A percentile compares a stretch with the other conserved stretches of the same genome.
Evolutionary conservation across 1,140 invertebrate species (phyloP).

Genomic region (Drosophila nannoptera): DNA sequence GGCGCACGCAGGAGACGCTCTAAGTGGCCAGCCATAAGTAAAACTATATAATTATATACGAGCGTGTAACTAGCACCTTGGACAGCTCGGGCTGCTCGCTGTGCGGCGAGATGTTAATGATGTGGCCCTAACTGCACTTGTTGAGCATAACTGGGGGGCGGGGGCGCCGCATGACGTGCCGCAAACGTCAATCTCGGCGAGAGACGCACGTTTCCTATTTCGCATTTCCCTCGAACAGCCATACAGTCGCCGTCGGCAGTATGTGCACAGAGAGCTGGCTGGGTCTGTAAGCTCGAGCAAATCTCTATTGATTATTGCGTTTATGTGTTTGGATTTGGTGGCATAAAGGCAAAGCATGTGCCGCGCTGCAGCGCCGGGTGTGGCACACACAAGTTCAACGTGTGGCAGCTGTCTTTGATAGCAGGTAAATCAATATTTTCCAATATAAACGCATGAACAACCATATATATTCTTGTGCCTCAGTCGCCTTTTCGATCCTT

Average conservation of each 20-base stretch:
- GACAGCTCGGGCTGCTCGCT: slow-evolving; percentile 32
- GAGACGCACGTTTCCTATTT: slow-evolving; percentile 12
- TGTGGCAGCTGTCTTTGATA: slow-evolving; percentile 68
- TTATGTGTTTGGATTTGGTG: slow-evolving; percentile 50
- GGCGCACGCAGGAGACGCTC: background rate
- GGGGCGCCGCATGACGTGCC: slow-evolving; percentile 16
- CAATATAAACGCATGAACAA: slow-evolving; percentile 68
- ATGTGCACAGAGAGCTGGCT: slow-evolving; percentile 3
- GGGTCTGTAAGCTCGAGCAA: slow-evolving; percentile 45
- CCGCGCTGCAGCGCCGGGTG: background rate
- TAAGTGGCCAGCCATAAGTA: background rate
- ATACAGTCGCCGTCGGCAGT: slow-evolving; percentile 9
- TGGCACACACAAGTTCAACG: slow-evolving; percentile 23
- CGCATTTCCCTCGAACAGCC: no score
- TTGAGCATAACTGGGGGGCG: slow-evolving; percentile 47
- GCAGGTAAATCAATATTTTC: slow-evolving; percentile 77
- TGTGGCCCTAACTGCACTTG: slow-evolving; percentile 72
- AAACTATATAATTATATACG: background rate
- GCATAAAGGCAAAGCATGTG: slow-evolving; percentile 43
- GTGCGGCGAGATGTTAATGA: slow-evolving; percentile 63
- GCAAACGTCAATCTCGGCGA: slow-evolving; percentile 29
- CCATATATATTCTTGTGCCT: slow-evolving; percentile 31
- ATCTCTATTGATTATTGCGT: slow-evolving; percentile 74
- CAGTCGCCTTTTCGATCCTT: slow-evolving; percentile 9
- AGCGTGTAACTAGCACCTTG: slow-evolving; percentile 6